Evolutionary conservation across 2,888 invertebrate species (phyloP).

Genomic region (Campoplex nolae): DNA sequence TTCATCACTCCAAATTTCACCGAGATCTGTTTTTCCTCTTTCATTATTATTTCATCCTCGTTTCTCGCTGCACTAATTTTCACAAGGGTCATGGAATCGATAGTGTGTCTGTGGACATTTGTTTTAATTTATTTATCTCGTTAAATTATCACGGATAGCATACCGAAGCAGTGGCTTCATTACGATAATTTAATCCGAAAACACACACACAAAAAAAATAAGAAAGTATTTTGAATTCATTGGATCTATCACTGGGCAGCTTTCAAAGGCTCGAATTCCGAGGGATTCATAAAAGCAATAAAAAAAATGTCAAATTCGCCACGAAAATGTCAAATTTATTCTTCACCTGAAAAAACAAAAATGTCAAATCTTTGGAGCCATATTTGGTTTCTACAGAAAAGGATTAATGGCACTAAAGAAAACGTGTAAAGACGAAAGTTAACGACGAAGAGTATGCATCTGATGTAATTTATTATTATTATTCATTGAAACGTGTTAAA

Average conservation of each 20-base stretch:
- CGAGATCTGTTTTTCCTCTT: constrained; percentile 14
- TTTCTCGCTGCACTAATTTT: not conserved
- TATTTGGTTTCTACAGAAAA: not conserved
- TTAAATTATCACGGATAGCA: not conserved
- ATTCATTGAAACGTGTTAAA: not conserved
- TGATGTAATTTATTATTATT: not conserved
- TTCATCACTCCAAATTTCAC: constrained; percentile 33
- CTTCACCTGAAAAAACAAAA: too few relatives aligned
- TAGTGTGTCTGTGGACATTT: not conserved
- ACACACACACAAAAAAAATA: too few relatives aligned
- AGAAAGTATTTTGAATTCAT: too few relatives aligned
- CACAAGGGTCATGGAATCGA: not conserved
- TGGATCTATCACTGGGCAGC: not conserved
- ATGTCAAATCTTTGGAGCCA: not conserved
- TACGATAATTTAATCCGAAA: not conserved
- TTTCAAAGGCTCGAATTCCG: not conserved
- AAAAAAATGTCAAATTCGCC: not conserved
- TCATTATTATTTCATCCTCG: not conserved
- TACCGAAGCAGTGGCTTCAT: too few relatives aligned
- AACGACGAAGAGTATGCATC: not conserved
- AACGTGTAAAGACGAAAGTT: not conserved
- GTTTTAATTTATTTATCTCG: too few relatives aligned
- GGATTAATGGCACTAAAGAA: not conserved
- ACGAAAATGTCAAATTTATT: too few relatives aligned
- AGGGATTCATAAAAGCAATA: not conserved